These are phyloP conservation scores for Amia ocellicauda DNA, from an alignment of 2,113 vertebrate genomes.

Conservation along the genomic window DNA sequence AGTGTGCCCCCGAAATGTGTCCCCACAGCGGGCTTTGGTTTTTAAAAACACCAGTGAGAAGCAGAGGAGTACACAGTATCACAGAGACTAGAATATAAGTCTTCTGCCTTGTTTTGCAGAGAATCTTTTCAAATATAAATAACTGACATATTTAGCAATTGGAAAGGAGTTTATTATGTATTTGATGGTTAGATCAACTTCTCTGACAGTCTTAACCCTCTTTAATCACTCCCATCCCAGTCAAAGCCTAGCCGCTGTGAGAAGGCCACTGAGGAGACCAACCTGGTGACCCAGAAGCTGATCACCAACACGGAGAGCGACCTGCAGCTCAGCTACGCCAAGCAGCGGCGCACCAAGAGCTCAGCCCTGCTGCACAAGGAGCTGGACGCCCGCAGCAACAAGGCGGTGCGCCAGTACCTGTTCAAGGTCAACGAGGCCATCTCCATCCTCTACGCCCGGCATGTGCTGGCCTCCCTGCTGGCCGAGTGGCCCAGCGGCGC, in stretches of 20 bases:
- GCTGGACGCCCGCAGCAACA: constrained; percentile 84
- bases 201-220: too few species aligned
- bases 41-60: too few species aligned
- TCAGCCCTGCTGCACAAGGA: constrained; percentile 90
- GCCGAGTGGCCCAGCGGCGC: constrained; percentile 82
- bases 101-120: too few species aligned
- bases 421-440: constrained; percentile 93
- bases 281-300: constrained; percentile 86
- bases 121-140: too few species aligned
- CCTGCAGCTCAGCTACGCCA: constrained; percentile 90
- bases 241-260: constrained; percentile 81
- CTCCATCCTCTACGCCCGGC: constrained; percentile 87
- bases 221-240: too few species aligned
- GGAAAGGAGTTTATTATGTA: too few species aligned
- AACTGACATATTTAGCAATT: too few species aligned
- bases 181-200: too few species aligned
- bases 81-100: too few species aligned
- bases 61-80: too few species aligned
- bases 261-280: constrained; percentile 85
- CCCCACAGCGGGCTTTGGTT: too few species aligned
- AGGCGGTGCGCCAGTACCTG: constrained; percentile 83
- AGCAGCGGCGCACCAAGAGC: constrained; percentile 90
- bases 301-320: constrained; percentile 92
- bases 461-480: constrained; percentile 82
- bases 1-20: constrained; percentile 15